Evolutionary conservation across 2,888 invertebrate genomes (phyloP).

Genomic region (Hecatera dysodea): DNA sequence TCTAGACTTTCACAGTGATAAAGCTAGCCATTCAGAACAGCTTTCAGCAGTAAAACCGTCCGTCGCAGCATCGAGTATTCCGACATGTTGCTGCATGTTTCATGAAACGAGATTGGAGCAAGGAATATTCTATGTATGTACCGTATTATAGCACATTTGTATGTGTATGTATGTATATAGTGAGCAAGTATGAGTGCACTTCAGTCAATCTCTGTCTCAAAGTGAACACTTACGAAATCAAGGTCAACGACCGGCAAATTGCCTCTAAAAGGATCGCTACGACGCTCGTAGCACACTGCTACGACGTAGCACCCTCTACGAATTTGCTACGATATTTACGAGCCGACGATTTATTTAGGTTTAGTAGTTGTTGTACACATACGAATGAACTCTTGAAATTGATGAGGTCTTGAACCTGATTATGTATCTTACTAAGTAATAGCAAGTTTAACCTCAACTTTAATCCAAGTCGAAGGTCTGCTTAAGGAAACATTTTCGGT

Average conservation of each 20-base stretch:
- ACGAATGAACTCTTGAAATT: constrained; percentile 17
- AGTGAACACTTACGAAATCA: constrained; percentile 53
- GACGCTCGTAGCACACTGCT: constrained; percentile 50
- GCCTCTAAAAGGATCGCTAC: constrained; percentile 57
- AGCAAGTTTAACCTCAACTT: background rate
- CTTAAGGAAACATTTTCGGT: background rate
- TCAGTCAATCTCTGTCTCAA: constrained; percentile 37
- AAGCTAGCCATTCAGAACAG: background rate
- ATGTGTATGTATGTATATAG: background rate
- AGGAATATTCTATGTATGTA: background rate
- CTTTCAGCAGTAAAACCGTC: constrained; percentile 14
- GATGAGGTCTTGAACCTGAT: background rate
- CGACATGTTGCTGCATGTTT: constrained; percentile 16
- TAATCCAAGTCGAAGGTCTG: background rate
- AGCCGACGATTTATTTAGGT: constrained; percentile 51
- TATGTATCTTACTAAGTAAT: background rate
- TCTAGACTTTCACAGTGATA: background rate
- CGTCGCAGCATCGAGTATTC: background rate
- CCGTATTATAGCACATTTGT: background rate
- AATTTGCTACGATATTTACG: constrained; percentile 54
- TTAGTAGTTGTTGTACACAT: background rate
- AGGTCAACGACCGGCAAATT: constrained; percentile 57
- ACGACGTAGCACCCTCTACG: constrained; percentile 61
- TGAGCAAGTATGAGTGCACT: constrained; percentile 14
- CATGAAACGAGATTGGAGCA: constrained; percentile 22